Base-by-base conservation (phyloP, 2,113 vertebrate species). In the Platichthys stellatus region DNA sequence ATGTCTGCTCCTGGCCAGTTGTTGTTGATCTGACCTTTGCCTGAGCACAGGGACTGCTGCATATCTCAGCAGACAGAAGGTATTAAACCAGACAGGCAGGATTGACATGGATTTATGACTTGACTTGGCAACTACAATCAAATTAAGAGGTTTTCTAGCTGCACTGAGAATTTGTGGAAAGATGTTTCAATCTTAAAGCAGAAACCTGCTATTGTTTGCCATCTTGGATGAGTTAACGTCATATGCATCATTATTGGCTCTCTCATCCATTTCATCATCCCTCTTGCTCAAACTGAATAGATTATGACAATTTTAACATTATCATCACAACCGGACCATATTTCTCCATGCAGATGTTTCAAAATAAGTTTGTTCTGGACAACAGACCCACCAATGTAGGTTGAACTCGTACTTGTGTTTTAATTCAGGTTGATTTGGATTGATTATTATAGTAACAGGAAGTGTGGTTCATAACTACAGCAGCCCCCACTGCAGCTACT, bases 1-100 rank as follows among this genome's bases (percentile, higher is more conserved):
- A 69, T 35, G 35, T 74, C 76, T 51, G 66, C 66, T 66, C 7
- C 38, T 23, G 26, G 40, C 53, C 5, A 18, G 51, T 65, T 80
- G 49, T 84, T 76, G 84, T 68, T 54, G 26, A 65, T 53, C 76
- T 87, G 87, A 89, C 91, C 91, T 88, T 92, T 89, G 73, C 53
- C 76, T 59, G 15, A 54, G 71, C 15, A 0, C 64, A 28, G 9
- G 3, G 8, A 60, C 17, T 57, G 35, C 12, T 60, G 69, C 26
- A 28, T 78, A 63, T 38, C 35, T 38, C 8, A 38, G 35, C 68
- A 45, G 68, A 71, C 51, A 2, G 31, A 31, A 31, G 31, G n/a
- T 28, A 63, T 72, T 57, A 69, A 80, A 61, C 53, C 78, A 74
- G 76, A 60, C 28, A 14, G 51, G 43, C 10, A 21, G n/a, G 56